phyloP scores from a whole-genome alignment of 2,797 vertebrate genomes.

The Acridotheres tristis region DNA sequence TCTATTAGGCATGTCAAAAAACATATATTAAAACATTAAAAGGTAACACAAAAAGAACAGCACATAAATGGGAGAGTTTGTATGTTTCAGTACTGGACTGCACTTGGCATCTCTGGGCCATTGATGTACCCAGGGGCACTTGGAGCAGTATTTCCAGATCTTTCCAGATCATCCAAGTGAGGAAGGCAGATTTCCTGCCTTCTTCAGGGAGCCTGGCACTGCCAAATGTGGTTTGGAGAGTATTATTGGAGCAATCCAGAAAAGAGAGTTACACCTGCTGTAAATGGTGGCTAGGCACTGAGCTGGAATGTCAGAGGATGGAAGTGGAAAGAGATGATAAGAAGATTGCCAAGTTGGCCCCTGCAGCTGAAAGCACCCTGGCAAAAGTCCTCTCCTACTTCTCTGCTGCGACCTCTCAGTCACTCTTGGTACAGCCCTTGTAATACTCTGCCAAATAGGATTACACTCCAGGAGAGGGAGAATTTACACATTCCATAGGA shows the following conservation, averaged over 20 bases:
- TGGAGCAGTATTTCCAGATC: neutral
- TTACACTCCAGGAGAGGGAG: neutral
- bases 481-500: slow-evolving; percentile 35
- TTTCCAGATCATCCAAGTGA: neutral
- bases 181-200: neutral
- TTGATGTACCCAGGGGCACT: neutral
- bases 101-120: neutral
- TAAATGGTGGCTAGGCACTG: neutral
- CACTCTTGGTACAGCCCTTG: neutral
- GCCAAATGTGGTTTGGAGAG: neutral
- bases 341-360: slow-evolving; percentile 14
- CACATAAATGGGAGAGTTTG: neutral
- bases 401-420: neutral
- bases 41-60: neutral
- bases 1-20: neutral
- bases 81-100: neutral
- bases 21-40: neutral
- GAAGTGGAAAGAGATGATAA: neutral
- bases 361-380: neutral
- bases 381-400: neutral
- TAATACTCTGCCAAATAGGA: slow-evolving; percentile 19
- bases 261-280: neutral
- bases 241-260: neutral
- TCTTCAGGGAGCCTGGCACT: neutral
- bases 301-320: neutral